Percentiles rank a stretch among this genome's conserved stretches.
phyloP scores from a whole-genome alignment of 2,113 vertebrate species.

The Zonotrichia leucophrys region DNA sequence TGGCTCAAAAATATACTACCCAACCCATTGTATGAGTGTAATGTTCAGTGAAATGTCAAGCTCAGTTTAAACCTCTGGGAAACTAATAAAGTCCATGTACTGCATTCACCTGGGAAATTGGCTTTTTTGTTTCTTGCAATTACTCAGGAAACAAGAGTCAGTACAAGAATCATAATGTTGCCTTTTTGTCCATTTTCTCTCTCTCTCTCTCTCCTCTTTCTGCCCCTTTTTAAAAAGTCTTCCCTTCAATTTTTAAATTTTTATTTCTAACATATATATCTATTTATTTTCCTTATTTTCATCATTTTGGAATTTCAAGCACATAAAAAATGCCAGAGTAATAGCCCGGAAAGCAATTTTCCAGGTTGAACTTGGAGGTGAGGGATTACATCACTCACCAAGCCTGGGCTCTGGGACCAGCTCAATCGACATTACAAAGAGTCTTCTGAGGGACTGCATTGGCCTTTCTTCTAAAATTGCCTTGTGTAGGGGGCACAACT shows the following conservation, averaged over 20 bases:
- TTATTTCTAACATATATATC: background rate
- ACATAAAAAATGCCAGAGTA: conserved; percentile 13
- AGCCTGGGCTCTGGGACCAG: background rate
- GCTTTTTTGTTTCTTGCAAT: conserved; percentile 2
- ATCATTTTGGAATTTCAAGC: conserved; percentile 24
- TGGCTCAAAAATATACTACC: conserved; percentile 18
- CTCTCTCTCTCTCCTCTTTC: background rate
- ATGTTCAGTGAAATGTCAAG: conserved; percentile 48
- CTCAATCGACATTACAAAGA: background rate
- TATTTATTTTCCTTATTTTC: conserved; percentile 23
- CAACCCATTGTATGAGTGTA: conserved; percentile 3
- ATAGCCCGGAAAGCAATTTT: conserved; percentile 37
- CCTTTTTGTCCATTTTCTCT: background rate
- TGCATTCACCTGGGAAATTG: conserved; percentile 29
- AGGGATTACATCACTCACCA: conserved; percentile 34
- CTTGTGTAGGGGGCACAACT: background rate
- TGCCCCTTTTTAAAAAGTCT: background rate
- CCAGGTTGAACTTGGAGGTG: conserved; percentile 24
- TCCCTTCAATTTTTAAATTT: background rate
- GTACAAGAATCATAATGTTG: background rate
- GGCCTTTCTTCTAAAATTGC: background rate
- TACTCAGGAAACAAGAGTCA: conserved; percentile 8
- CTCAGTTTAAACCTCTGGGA: conserved; percentile 54
- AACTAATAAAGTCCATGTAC: conserved; percentile 27
- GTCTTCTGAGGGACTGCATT: background rate